These are phyloP conservation scores for Campoletis sonorensis DNA, from an alignment of 1,140 invertebrate genomes.

Conservation along the genomic window DNA sequence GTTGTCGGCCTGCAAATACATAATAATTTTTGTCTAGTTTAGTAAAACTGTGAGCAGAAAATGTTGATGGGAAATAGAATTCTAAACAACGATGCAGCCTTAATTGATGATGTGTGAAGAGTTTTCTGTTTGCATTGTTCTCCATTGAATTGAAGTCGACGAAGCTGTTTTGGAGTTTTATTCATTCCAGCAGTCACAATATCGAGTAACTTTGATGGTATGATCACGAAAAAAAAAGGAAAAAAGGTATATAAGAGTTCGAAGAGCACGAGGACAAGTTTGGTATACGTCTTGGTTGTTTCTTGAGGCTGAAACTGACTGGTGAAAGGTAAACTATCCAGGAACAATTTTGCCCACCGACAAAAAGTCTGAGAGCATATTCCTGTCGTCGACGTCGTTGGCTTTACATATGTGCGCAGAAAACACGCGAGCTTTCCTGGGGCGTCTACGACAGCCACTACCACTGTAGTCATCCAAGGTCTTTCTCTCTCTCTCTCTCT, in stretches of 20 bases:
- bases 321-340: slow-evolving; percentile 31
- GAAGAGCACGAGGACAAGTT: neutral
- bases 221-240: neutral
- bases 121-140: too few species aligned
- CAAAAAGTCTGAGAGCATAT: slow-evolving; percentile 67
- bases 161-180: too few species aligned
- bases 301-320: neutral
- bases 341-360: slow-evolving; percentile 51
- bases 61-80: too few species aligned
- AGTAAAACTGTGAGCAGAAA: too few species aligned
- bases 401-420: slow-evolving; percentile 54
- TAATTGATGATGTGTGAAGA: neutral
- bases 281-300: neutral
- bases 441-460: neutral
- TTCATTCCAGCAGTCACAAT: neutral
- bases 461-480: slow-evolving; percentile 45
- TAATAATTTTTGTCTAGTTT: too few species aligned
- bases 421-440: neutral
- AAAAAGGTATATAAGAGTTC: neutral
- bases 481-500: slow-evolving; percentile 25
- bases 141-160: too few species aligned
- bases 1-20: too few species aligned
- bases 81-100: too few species aligned
- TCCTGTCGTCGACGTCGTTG: slow-evolving; percentile 62
- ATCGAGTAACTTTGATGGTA: neutral